These are phyloP conservation scores for Hydrotaea diabolus DNA, from an alignment of 2,888 invertebrate genomes.

Conservation along the genomic window DNA sequence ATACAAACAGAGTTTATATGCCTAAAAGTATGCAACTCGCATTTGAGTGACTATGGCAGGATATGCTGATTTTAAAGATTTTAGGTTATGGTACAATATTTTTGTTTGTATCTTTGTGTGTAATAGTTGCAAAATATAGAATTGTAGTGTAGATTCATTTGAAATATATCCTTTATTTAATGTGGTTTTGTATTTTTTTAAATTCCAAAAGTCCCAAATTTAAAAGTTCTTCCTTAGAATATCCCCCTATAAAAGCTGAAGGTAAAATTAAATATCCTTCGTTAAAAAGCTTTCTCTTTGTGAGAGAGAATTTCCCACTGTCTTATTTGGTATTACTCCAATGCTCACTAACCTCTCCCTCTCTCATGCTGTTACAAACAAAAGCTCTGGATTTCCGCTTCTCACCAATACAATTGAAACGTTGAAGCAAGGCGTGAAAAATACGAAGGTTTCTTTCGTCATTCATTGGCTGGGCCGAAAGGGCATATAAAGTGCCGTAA, in stretches of 20 bases:
- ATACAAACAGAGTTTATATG: too few species aligned
- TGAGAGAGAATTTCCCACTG: background rate
- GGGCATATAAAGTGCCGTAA: conserved; percentile 39
- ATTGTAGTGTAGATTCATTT: too few species aligned
- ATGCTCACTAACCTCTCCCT: background rate
- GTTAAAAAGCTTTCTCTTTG: conserved; percentile 46
- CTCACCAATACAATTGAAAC: conserved; percentile 11
- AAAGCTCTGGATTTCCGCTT: background rate
- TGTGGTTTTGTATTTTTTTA: too few species aligned
- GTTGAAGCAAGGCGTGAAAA: background rate
- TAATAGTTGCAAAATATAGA: too few species aligned
- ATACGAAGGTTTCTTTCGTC: conserved; percentile 17
- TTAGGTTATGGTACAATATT: too few species aligned
- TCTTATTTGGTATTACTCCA: too few species aligned
- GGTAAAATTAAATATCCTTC: conserved; percentile 5
- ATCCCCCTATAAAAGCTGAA: conserved; percentile 51
- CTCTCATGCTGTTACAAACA: background rate
- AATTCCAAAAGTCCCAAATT: background rate
- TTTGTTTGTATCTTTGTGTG: too few species aligned
- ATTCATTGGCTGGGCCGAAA: conserved; percentile 53
- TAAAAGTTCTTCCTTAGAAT: conserved; percentile 19
- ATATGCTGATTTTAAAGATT: too few species aligned
- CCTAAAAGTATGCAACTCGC: too few species aligned
- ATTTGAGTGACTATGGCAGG: too few species aligned
- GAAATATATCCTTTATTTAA: too few species aligned